Conservation (phyloP, 1,140 invertebrate genomes). For the Cryptotermes secundus region DNA sequence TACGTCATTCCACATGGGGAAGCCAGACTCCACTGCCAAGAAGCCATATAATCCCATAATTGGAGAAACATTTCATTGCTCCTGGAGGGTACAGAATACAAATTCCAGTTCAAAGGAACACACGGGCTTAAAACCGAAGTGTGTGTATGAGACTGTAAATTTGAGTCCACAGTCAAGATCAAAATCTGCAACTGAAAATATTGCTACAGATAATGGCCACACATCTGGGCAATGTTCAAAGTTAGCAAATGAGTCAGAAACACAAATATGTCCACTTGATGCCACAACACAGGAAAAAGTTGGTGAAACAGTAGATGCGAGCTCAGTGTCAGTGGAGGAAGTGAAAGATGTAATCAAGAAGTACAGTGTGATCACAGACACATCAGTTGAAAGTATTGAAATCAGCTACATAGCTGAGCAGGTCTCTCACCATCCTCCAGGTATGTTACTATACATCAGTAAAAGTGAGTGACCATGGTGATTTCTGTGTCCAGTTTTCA, state of each 20-base stretch:
- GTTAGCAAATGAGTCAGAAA: no score
- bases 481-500: no score
- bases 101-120: background rate
- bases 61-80: constrained; percentile 61
- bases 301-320: no score
- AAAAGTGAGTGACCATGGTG: no score
- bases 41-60: constrained; percentile 69
- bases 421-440: constrained; percentile 71
- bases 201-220: no score
- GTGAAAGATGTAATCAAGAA: background rate
- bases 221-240: no score
- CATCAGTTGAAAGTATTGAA: background rate
- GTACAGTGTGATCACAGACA: background rate
- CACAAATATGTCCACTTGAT: no score
- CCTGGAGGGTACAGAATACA: constrained; percentile 42
- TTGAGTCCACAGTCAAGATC: background rate
- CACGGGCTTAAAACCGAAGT: no score
- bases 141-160: no score
- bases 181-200: background rate
- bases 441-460: constrained; percentile 38
- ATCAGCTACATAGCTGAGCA: constrained; percentile 57
- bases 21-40: constrained; percentile 60
- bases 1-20: constrained; percentile 64
- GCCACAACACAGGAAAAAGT: no score
- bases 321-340: no score